Evolutionary conservation across 2,888 invertebrate species (phyloP).

Genomic region (Temnothorax ravouxi): DNA sequence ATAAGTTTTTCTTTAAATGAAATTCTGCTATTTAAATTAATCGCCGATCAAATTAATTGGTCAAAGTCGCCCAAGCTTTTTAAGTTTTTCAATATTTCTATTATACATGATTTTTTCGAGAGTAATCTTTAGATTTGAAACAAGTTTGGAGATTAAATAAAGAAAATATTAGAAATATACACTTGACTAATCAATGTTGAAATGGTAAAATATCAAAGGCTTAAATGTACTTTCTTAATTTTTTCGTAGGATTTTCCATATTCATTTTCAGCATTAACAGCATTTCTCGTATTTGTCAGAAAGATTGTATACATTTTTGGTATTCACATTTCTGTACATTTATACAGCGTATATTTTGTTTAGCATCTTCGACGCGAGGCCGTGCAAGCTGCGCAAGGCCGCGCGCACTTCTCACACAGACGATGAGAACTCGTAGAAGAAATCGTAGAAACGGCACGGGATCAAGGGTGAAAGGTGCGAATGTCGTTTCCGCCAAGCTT

Average conservation of each 20-base stretch:
- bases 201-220: background rate
- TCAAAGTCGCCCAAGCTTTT: too few species aligned
- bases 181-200: background rate
- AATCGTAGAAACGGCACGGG: slow-evolving; percentile 37
- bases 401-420: background rate
- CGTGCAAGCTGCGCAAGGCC: background rate
- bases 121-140: too few species aligned
- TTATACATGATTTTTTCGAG: too few species aligned
- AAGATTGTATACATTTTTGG: background rate
- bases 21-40: too few species aligned
- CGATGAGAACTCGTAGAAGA: background rate
- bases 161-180: too few species aligned
- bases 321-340: background rate
- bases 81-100: too few species aligned
- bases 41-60: too few species aligned
- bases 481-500: slow-evolving; percentile 50
- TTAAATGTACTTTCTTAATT: background rate
- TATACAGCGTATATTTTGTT: background rate
- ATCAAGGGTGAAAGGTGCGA: slow-evolving; percentile 50
- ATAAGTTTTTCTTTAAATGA: too few species aligned
- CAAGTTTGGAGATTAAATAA: too few species aligned
- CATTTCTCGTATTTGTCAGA: background rate
- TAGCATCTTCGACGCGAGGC: background rate
- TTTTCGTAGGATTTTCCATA: background rate
- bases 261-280: too few species aligned